Percentiles rank a stretch among this genome's conserved stretches.
Conservation (phyloP, 2,113 vertebrate species). For the Myotis lucifugus region DNA sequence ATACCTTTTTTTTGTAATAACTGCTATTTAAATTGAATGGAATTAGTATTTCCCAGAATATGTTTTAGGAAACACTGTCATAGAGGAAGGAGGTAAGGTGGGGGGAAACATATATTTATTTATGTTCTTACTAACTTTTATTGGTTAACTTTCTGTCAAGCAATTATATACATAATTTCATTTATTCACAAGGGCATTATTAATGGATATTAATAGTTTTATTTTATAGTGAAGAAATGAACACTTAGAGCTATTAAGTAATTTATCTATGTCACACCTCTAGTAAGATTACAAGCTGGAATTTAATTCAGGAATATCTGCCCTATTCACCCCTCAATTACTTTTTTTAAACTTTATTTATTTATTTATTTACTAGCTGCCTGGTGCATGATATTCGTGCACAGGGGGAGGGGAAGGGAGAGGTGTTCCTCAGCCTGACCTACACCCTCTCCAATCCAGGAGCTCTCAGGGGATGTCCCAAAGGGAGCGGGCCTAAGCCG, state of each 20-base stretch:
- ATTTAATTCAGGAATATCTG: background rate
- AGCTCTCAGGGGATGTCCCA: too few relatives aligned
- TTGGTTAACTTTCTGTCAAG: background rate
- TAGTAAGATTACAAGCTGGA: background rate
- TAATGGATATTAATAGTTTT: background rate
- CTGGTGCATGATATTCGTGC: too few relatives aligned
- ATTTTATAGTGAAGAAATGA: background rate
- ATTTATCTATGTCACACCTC: background rate
- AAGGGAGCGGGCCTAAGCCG: too few relatives aligned
- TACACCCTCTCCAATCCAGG: too few relatives aligned
- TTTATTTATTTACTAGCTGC: too few relatives aligned
- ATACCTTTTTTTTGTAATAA: constrained; percentile 4
- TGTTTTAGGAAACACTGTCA: constrained; percentile 14
- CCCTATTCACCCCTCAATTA: background rate
- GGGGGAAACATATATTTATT: background rate
- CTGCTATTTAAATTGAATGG: constrained; percentile 15
- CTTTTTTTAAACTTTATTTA: constrained; percentile 10
- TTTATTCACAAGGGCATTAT: background rate
- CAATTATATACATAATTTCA: background rate
- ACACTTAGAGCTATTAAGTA: background rate
- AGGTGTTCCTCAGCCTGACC: too few relatives aligned
- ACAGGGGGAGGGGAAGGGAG: too few relatives aligned
- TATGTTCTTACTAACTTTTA: constrained; percentile 19
- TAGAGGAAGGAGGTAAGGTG: background rate
- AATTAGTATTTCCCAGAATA: constrained; percentile 46